Conservation (phyloP, 1,140 invertebrate species). For the Lithobius niger region DNA sequence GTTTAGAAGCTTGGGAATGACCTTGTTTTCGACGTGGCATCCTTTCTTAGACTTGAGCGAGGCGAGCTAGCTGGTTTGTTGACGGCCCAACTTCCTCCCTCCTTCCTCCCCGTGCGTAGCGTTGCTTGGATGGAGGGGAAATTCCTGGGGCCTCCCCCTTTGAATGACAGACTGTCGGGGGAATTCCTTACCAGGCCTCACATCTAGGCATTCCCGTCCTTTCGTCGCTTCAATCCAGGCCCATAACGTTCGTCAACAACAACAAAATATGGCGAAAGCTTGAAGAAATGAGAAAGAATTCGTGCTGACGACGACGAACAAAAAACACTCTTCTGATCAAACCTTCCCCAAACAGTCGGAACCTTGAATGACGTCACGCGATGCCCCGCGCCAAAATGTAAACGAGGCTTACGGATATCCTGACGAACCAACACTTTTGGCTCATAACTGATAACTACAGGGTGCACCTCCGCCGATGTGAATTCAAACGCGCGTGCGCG, state of each 20-base stretch:
- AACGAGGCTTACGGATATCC: slow-evolving; percentile 8
- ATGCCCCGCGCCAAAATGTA: slow-evolving; percentile 9
- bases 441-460: no score
- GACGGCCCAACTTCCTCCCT: slow-evolving; percentile 6
- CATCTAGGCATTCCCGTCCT: no score
- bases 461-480: no score
- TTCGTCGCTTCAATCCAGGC: neutral
- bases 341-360: slow-evolving; percentile 8
- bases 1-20: slow-evolving; percentile 1
- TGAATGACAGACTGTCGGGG: no score
- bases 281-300: neutral
- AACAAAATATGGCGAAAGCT: neutral
- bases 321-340: slow-evolving; percentile 3
- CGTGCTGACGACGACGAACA: neutral
- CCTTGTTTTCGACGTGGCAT: slow-evolving; percentile 10
- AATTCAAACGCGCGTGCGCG: no score
- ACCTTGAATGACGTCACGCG: slow-evolving; percentile 8
- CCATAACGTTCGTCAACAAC: no score
- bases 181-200: no score
- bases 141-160: slow-evolving; percentile 6
- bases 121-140: neutral
- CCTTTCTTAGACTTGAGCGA: neutral
- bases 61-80: no score
- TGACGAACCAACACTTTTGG: no score
- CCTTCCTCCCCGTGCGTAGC: no score